phyloP scores from a whole-genome alignment of 2,888 invertebrate species.

The Drosophila quinaria region DNA sequence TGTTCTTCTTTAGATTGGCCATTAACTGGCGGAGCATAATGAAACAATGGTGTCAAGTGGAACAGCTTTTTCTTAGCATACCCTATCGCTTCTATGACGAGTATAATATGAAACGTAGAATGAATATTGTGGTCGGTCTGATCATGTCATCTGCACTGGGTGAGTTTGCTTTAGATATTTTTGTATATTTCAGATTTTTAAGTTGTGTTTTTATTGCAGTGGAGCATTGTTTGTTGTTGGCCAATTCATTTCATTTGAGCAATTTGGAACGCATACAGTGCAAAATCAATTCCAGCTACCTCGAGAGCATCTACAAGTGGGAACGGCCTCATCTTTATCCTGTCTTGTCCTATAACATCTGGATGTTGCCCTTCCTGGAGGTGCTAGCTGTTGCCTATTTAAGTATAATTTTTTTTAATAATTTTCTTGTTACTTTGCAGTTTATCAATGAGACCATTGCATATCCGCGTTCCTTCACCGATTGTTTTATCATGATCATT shows the following conservation, averaged over 20 bases:
- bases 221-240: conserved; percentile 78
- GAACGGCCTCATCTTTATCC: conserved; percentile 78
- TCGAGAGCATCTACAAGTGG: conserved; percentile 78
- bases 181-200: background rate
- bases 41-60: conserved; percentile 78
- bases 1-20: conserved; percentile 83
- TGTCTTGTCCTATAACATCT: conserved; percentile 72
- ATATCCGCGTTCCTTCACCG: conserved; percentile 90
- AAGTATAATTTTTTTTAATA: background rate
- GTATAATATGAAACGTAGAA: conserved; percentile 77
- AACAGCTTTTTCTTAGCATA: conserved; percentile 80
- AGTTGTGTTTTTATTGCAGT: conserved; percentile 50
- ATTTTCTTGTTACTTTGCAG: conserved; percentile 45
- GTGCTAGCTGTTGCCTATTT: conserved; percentile 44
- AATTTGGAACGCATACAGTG: conserved; percentile 77
- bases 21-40: conserved; percentile 83
- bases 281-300: conserved; percentile 74
- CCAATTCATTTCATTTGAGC: conserved; percentile 74
- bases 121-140: conserved; percentile 65
- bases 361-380: conserved; percentile 80
- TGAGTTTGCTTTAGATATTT: conserved; percentile 41
- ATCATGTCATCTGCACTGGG: conserved; percentile 78
- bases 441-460: conserved; percentile 86
- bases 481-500: conserved; percentile 89
- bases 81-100: conserved; percentile 82